Evolutionary conservation across 2,113 vertebrate genomes (phyloP).

Genomic region (Nothoprocta pentlandii): DNA sequence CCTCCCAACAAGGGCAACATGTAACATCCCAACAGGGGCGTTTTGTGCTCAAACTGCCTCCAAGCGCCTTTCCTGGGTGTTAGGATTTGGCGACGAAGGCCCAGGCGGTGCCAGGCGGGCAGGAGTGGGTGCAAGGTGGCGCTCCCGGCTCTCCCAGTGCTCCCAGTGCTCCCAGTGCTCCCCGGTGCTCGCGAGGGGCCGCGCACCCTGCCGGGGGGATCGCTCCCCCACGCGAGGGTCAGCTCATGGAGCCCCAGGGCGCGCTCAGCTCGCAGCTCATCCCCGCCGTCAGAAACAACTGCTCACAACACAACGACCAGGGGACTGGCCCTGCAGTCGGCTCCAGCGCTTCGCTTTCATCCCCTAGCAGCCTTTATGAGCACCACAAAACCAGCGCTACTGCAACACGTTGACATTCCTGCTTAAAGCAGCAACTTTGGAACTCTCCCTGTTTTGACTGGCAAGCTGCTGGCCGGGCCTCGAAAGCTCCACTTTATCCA

Average conservation of each 20-base stretch:
- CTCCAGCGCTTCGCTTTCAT: background rate
- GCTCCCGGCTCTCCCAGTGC: too few relatives aligned
- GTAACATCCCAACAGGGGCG: too few relatives aligned
- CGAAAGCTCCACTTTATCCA: background rate
- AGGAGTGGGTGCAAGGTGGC: too few relatives aligned
- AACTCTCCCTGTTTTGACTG: background rate
- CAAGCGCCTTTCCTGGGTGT: too few relatives aligned
- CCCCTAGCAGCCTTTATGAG: background rate
- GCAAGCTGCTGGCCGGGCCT: background rate
- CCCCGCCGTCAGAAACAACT: background rate
- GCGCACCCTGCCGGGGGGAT: too few relatives aligned
- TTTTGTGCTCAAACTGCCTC: background rate
- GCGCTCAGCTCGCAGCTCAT: accelerated
- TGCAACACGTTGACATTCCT: background rate
- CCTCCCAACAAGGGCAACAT: background rate
- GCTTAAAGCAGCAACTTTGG: background rate
- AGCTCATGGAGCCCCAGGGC: too few relatives aligned
- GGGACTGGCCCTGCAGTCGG: background rate
- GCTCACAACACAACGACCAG: background rate
- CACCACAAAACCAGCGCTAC: accelerated
- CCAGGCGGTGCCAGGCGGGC: too few relatives aligned
- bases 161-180: too few relatives aligned
- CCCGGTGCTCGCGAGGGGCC: too few relatives aligned
- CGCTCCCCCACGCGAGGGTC: too few relatives aligned
- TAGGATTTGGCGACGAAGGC: too few relatives aligned